Conservation (phyloP, 2,888 invertebrate species). For the Leptopterna dolabrata region DNA sequence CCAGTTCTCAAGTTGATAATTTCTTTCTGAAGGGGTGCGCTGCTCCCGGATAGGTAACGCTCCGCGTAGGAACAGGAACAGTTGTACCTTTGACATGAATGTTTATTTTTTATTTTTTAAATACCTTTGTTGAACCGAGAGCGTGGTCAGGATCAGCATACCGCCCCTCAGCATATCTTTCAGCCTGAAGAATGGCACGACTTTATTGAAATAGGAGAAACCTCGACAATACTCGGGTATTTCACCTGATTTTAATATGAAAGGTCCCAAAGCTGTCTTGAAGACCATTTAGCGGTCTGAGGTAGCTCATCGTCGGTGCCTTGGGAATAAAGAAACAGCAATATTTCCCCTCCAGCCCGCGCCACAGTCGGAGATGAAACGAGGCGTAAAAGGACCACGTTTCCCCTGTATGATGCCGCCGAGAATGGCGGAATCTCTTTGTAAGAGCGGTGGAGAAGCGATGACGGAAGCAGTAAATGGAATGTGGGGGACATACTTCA, state of each 20-base stretch:
- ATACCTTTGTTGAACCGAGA: no score
- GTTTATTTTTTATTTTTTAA: no score
- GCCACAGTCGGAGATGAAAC: not conserved
- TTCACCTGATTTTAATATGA: not conserved
- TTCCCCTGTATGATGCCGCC: conserved; percentile 10
- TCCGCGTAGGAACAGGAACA: no score
- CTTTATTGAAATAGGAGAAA: no score
- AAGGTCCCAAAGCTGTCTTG: not conserved
- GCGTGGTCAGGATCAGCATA: no score
- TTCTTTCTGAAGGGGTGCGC: no score
- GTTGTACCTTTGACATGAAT: no score
- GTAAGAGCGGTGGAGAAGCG: not conserved
- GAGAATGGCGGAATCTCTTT: conserved; percentile 15
- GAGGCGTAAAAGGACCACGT: not conserved
- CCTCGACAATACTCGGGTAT: not conserved
- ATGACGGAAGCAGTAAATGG: conserved; percentile 31
- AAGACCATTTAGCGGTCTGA: not conserved
- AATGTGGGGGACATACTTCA: conserved; percentile 29
- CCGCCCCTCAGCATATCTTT: no score
- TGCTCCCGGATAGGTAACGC: no score
- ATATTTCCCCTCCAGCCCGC: not conserved
- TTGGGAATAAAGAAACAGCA: not conserved
- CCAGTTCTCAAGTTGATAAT: no score
- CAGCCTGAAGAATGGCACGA: no score
- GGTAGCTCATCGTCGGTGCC: not conserved